These are phyloP conservation scores for Lymantria monacha DNA, from an alignment of 2,888 invertebrate species.

Conservation along the genomic window DNA sequence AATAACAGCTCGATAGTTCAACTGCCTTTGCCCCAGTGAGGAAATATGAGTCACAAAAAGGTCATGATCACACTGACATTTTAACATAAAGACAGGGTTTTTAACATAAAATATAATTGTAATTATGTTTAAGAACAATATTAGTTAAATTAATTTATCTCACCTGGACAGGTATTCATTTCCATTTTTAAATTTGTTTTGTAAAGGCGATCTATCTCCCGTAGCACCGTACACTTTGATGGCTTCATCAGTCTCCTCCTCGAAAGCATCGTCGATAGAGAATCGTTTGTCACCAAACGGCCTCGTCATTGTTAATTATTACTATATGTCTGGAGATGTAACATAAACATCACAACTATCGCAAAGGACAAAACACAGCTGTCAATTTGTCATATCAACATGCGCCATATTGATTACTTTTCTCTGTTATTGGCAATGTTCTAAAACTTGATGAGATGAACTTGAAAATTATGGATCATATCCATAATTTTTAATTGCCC, in stretches of 20 bases:
- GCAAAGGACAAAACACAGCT: slow-evolving; percentile 69
- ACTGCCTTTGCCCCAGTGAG: slow-evolving; percentile 63
- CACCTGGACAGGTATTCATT: slow-evolving; percentile 69
- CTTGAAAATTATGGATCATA: no score
- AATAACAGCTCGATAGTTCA: slow-evolving; percentile 49
- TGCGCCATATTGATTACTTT: slow-evolving; percentile 68
- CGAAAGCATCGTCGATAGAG: slow-evolving; percentile 92
- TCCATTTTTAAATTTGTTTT: slow-evolving; percentile 73
- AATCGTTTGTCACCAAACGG: slow-evolving; percentile 85
- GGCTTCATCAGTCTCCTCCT: slow-evolving; percentile 92
- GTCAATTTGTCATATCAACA: slow-evolving; percentile 75
- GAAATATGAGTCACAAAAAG: slow-evolving; percentile 60
- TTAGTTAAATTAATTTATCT: slow-evolving; percentile 7
- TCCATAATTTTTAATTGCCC: no score
- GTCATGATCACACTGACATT: slow-evolving; percentile 56
- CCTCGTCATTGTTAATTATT: slow-evolving; percentile 72
- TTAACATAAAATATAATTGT: not conserved
- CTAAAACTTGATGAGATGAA: slow-evolving; percentile 9
- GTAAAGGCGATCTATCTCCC: slow-evolving; percentile 86
- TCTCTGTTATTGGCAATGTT: slow-evolving; percentile 7
- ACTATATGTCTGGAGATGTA: slow-evolving; percentile 51
- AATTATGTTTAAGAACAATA: slow-evolving; percentile 1
- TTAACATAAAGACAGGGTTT: slow-evolving; percentile 37
- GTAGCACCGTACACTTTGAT: slow-evolving; percentile 91
- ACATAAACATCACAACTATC: slow-evolving; percentile 66